Conservation (phyloP, 2,797 vertebrate genomes). For the Enteromius anoplus region DNA sequence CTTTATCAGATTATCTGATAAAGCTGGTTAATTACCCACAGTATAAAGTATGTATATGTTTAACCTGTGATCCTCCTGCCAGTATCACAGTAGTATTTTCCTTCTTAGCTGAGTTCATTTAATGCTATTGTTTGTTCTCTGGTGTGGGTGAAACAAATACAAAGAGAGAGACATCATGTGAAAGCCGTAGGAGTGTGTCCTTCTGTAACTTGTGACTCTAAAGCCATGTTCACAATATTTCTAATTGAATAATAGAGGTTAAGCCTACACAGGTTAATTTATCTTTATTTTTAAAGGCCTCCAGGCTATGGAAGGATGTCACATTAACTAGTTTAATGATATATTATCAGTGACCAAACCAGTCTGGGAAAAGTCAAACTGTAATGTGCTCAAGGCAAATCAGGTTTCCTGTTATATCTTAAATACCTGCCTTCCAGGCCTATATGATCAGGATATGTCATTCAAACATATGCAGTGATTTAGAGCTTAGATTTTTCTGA, state of each 20-base stretch:
- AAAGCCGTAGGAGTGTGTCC: neutral
- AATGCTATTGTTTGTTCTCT: slow-evolving; percentile 1
- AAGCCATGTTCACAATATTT: neutral
- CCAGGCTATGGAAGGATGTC: neutral
- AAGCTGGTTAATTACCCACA: no score
- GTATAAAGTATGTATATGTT: neutral
- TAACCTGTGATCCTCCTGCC: neutral
- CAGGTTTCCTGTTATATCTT: slow-evolving; percentile 18
- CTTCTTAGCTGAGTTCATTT: neutral
- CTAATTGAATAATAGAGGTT: neutral
- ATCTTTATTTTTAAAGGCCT: neutral
- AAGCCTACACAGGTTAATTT: neutral
- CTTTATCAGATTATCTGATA: neutral
- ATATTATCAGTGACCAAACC: neutral
- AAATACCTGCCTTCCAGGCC: neutral
- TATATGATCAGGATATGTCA: neutral
- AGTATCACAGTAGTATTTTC: neutral
- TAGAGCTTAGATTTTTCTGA: neutral
- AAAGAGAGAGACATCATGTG: neutral
- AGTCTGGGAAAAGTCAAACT: neutral
- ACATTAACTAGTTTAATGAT: slow-evolving; percentile 3
- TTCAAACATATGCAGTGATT: neutral
- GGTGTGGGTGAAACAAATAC: neutral
- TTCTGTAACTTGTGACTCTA: neutral
- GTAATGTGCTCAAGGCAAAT: slow-evolving; percentile 6